Percentiles rank a stretch among this genome's conserved stretches.
Conservation (phyloP, 2,888 invertebrate genomes). For the Pandemis corylana region DNA sequence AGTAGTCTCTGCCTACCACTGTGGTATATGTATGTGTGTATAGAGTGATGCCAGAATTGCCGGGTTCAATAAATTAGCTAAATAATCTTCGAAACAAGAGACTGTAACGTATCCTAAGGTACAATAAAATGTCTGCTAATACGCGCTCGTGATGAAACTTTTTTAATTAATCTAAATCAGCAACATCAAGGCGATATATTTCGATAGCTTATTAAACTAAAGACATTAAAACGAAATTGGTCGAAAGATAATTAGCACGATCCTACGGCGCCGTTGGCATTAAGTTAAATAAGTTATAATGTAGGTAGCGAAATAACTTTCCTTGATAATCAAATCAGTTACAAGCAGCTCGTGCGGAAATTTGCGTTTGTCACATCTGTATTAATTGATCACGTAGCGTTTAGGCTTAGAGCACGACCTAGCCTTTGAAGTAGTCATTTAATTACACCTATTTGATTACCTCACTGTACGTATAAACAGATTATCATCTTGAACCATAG, state of each 20-base stretch:
- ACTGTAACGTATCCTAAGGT: neutral
- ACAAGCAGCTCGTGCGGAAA: constrained; percentile 11
- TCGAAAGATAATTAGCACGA: constrained; percentile 17
- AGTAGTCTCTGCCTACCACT: too few relatives aligned
- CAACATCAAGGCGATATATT: constrained; percentile 6
- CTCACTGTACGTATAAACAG: neutral
- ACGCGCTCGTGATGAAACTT: neutral
- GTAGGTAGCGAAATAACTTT: constrained; percentile 16
- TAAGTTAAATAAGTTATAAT: constrained; percentile 10
- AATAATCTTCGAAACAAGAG: too few relatives aligned
- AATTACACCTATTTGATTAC: constrained; percentile 1
- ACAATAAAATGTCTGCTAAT: neutral
- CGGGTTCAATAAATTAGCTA: too few relatives aligned
- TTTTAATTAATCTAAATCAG: neutral
- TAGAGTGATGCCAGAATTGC: too few relatives aligned
- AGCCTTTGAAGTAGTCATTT: constrained; percentile 1
- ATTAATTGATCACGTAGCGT: constrained; percentile 11
- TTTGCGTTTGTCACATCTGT: constrained; percentile 19
- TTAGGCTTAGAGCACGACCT: neutral
- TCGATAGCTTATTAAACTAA: constrained; percentile 30
- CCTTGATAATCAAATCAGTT: constrained; percentile 14
- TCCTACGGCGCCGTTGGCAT: neutral
- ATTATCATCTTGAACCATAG: neutral
- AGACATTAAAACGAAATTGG: constrained; percentile 24
- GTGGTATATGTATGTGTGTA: too few relatives aligned